Evolutionary conservation across 2,888 invertebrate species (phyloP).

Genomic region (Eupithecia exiguata): DNA sequence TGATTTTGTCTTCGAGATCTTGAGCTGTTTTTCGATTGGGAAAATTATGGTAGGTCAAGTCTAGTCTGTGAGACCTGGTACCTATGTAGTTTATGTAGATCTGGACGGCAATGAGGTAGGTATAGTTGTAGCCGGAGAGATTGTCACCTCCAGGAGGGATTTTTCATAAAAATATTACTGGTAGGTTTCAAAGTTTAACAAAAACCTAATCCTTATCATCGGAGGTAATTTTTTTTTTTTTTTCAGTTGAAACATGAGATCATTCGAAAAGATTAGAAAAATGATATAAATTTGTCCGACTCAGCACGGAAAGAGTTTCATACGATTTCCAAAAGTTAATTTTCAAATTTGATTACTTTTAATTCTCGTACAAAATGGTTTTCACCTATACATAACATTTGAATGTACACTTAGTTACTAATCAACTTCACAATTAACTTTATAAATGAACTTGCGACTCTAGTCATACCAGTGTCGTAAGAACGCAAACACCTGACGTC

Average conservation of each 20-base stretch:
- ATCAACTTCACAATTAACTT: constrained; percentile 21
- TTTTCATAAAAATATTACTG: neutral
- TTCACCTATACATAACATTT: neutral
- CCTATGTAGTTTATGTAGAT: neutral
- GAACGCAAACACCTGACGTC: constrained; percentile 18
- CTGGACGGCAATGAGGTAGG: neutral
- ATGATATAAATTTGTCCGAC: neutral
- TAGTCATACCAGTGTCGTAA: constrained; percentile 29
- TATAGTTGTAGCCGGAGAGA: neutral
- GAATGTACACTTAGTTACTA: neutral
- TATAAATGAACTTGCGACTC: constrained; percentile 16
- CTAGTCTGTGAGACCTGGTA: neutral
- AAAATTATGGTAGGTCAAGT: constrained; percentile 12
- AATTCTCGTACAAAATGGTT: neutral
- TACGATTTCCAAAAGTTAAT: neutral
- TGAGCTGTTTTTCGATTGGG: neutral
- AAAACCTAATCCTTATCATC: neutral
- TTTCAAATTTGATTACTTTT: neutral
- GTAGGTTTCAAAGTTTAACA: neutral
- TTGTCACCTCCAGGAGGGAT: neutral
- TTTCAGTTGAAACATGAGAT: neutral
- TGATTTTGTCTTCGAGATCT: constrained; percentile 25
- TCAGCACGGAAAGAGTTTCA: neutral
- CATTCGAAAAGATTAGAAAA: neutral
- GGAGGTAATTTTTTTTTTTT: neutral